Evolutionary conservation across 2,888 invertebrate species (phyloP).

Genomic region (Mechanitis mazaeus): DNA sequence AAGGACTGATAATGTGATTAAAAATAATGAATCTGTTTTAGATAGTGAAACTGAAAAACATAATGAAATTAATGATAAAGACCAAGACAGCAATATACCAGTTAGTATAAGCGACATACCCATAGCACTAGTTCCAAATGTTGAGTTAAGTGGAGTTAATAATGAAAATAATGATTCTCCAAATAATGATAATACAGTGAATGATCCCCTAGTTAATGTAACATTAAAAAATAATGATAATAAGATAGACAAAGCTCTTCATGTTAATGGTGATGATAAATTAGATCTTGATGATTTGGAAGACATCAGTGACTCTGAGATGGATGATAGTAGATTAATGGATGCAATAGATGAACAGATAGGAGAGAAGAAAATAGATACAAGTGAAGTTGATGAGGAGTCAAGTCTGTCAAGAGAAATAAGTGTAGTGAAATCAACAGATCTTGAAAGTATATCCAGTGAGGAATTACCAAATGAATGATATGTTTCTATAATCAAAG

Average conservation of each 20-base stretch:
- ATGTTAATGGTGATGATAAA: conserved; percentile 23
- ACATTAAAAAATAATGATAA: not conserved
- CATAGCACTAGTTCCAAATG: too few species aligned
- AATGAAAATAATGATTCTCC: conserved; percentile 5
- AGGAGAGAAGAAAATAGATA: conserved; percentile 13
- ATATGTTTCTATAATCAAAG: not conserved
- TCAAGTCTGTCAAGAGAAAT: too few species aligned
- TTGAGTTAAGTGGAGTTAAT: not conserved
- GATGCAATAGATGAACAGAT: conserved; percentile 39
- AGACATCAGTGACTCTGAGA: conserved; percentile 37
- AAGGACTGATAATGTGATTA: not conserved
- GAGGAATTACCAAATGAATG: not conserved
- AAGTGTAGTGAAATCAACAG: not conserved
- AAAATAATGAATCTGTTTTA: conserved; percentile 8
- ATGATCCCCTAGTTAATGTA: not conserved
- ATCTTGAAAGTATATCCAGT: not conserved
- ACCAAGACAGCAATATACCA: conserved; percentile 5
- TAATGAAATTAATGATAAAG: conserved; percentile 6
- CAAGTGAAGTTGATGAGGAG: not conserved
- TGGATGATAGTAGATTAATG: conserved; percentile 41
- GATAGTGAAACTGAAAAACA: conserved; percentile 6
- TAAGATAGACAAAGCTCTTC: not conserved
- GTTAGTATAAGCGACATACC: conserved; percentile 5
- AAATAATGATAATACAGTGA: conserved; percentile 1
- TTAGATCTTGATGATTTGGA: conserved; percentile 35